Evolutionary conservation across 92 coral and sea anemone genomes (phyloP), one percentile per base, ranked within the genome.

Genomic region (Anthopleura xanthogrammica): DNA sequence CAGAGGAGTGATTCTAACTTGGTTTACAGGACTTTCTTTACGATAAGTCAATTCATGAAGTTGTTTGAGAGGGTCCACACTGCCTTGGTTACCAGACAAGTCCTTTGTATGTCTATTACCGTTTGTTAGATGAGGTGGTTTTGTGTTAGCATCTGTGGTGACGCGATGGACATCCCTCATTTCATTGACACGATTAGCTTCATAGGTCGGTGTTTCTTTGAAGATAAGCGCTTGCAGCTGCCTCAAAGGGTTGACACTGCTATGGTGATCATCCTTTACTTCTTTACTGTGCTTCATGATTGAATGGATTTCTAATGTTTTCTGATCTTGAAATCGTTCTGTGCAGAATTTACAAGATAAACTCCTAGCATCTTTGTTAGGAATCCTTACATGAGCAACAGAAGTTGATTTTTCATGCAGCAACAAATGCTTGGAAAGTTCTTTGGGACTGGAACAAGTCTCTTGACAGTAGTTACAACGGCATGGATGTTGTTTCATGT

Each of bases 211-310:
- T 11, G 88, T 85, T 72, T 85, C 88, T 42, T 85, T 85, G 73
- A 78, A 78, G 46, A 85, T 85, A 7, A 85, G 83, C 9, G 88
- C 88, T 55, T 85, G 88, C 7, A 85, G 88, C 73, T 85, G 88
- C 77, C 81, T 48, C 42, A 85, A 72, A 48, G 88, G 88, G 60
- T 85, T 79, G 11, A 85, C 80, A 74, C 42, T 85, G 22, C 42
- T 54, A 13, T 54, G 62, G 17, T 39, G 52, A 22, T 56, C 62
- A 17, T 52, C 65, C 39, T 68, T 68, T 4, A 41, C 29, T 48
- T 54, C 75, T 20, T 54, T 46, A 16, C 76, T 62, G 72, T 85
- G 78, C 20, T 46, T 57, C 50, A 40, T 40, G 16, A 76, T 76
- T 54, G 56, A 29, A 52, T 84, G 81, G 9, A 76, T 76, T 77